Evolutionary conservation across 1,140 invertebrate species (phyloP), one percentile per base, ranked within the genome.

Genomic region (Pteromalus puparum): DNA sequence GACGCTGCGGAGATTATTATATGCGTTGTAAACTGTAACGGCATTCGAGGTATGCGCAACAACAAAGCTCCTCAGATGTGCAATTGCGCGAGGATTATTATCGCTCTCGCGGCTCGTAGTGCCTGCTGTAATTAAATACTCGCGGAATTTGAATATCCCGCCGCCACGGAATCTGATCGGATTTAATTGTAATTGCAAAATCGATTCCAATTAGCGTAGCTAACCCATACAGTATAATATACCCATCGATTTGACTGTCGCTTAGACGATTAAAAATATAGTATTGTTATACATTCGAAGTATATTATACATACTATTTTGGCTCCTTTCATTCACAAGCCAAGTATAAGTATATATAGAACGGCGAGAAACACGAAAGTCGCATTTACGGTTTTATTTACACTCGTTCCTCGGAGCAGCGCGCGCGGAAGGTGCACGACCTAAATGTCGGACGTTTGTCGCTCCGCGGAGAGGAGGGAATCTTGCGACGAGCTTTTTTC

Each of bases 311-410:
- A 34, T 5, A 34, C 30, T 34, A 34, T 34, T 34, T 34, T 34
- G 4, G 18, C 6, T n/a, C 34, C 34, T 42, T 72, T 75, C 4
- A 34, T 34, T 34, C 30, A 34, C 3, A 34, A 34, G 3, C 30
- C 30, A 30, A 30, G 30, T 30, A 42, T 10, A 61, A 48, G 21
- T 38, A 24, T 61, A 21, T 65, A 65, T 6, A 42, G 5, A n/a
- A 28, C 76, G 34, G n/a, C 65, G 61, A 34, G 30, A 68, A 79
- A 79, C 61, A 42, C 61, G 30, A 67, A 79, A 79, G 28, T 79
- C 61, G 77, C 61, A 79, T 79, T 79, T 68, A 68, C 61, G 34
- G 13, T 68, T 67, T 42, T 68, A 79, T 79, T 79, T 79, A 42
- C 30, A 30, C 76, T 67, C 28, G 61, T 24, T 15, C 21, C 34